Evolutionary conservation across 2,113 vertebrate species (phyloP).

Genomic region (Motacilla tschutschensis): DNA sequence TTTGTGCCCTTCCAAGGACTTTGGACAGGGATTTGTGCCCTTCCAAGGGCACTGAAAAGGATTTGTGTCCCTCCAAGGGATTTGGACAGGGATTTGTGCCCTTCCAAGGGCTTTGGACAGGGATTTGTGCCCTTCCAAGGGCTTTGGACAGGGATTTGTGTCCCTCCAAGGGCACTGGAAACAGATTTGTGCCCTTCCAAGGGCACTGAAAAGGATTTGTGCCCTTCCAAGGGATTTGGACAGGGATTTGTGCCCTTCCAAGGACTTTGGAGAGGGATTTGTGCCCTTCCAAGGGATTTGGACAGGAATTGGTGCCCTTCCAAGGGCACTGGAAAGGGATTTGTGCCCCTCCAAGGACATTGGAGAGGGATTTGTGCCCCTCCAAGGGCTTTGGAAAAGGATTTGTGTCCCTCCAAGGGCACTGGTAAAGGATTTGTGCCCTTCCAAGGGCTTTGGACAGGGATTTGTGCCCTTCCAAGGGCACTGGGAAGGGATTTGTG

Average conservation of each 20-base stretch:
- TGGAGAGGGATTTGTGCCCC: not conserved
- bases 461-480: not conserved
- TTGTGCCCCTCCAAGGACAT: too few species aligned
- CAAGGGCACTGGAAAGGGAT: not conserved
- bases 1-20: not conserved
- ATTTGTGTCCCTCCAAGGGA: not conserved
- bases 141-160: not conserved
- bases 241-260: accelerated
- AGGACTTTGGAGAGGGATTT: not conserved
- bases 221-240: not conserved
- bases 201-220: not conserved
- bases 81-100: not conserved
- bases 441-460: not conserved
- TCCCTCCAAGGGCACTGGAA: not conserved
- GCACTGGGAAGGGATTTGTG: not conserved
- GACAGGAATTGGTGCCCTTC: accelerated
- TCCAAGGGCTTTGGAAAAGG: too few species aligned
- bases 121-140: not conserved
- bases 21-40: not conserved
- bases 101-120: accelerated
- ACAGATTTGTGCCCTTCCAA: not conserved
- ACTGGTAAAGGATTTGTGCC: not conserved
- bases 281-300: not conserved
- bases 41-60: not conserved
- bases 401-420: too few species aligned